These are phyloP conservation scores for Patiria pectinifera DNA, from an alignment of 53 echinoderm and acorn worm species.

Conservation along the genomic window DNA sequence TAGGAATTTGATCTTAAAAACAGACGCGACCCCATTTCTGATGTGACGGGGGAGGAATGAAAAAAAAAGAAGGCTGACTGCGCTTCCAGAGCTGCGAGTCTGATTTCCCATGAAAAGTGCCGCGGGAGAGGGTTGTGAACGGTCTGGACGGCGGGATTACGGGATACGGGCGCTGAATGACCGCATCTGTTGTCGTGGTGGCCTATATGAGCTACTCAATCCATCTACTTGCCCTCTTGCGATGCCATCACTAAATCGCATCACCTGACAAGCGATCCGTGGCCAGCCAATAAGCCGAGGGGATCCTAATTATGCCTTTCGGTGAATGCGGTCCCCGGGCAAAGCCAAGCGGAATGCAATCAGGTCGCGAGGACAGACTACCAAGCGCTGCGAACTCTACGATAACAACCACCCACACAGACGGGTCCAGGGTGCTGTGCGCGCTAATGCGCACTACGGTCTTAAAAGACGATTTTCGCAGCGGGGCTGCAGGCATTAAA, in stretches of 20 bases:
- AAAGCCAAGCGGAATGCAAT: constrained; percentile 53
- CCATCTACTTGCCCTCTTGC: constrained; percentile 55
- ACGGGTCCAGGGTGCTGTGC: constrained; percentile 7
- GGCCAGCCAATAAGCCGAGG: constrained; percentile 53
- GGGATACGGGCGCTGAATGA: constrained; percentile 49
- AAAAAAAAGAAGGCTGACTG: constrained; percentile 17
- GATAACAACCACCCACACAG: constrained; percentile 65
- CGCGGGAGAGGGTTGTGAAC: constrained; percentile 60
- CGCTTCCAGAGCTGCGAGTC: constrained; percentile 38
- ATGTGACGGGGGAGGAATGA: neutral
- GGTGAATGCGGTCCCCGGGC: constrained; percentile 25
- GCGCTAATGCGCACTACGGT: constrained; percentile 41
- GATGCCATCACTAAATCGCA: constrained; percentile 64
- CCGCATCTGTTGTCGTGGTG: constrained; percentile 51
- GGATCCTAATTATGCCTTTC: constrained; percentile 61
- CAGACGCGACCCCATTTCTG: constrained; percentile 51
- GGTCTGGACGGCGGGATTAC: constrained; percentile 47
- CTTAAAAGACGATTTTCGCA: constrained; percentile 63
- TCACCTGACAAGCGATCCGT: constrained; percentile 66
- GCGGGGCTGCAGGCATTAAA: constrained; percentile 57
- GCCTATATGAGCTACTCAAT: constrained; percentile 54
- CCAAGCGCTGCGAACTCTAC: constrained; percentile 47
- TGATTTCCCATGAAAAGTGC: constrained; percentile 52
- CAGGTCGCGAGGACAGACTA: constrained; percentile 63
- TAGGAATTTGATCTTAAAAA: constrained; percentile 29